Evolutionary conservation across 2,888 invertebrate genomes (phyloP).

Genomic region (Dorcus parallelipipedus): DNA sequence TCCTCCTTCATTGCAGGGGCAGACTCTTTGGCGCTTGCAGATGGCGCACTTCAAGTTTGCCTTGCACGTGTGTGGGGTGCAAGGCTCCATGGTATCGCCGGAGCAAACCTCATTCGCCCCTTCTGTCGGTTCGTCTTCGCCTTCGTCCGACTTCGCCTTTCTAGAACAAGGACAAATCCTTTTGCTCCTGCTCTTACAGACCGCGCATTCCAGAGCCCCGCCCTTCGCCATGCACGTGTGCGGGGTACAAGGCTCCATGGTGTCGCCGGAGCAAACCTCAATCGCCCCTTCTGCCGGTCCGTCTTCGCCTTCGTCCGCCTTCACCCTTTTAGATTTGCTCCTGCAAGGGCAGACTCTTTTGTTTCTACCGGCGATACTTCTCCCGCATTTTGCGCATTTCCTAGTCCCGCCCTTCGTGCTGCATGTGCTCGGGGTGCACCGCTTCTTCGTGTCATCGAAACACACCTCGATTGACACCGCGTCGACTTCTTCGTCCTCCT

Average conservation of each 20-base stretch:
- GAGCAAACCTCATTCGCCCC: neutral
- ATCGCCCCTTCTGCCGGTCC: too few species aligned
- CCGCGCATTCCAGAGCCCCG: slow-evolving; percentile 13
- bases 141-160: neutral
- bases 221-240: slow-evolving; percentile 16
- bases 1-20: neutral
- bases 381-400: neutral
- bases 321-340: neutral
- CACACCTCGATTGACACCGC: neutral
- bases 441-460: neutral
- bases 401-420: slow-evolving; percentile 7
- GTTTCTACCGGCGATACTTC: neutral
- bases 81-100: slow-evolving; percentile 6
- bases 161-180: neutral
- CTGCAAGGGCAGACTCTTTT: slow-evolving; percentile 11
- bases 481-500: too few species aligned
- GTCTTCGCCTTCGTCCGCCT: neutral
- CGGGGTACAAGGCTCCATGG: slow-evolving; percentile 11
- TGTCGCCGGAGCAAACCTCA: neutral
- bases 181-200: slow-evolving; percentile 5
- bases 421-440: slow-evolving; percentile 10
- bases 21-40: neutral
- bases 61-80: slow-evolving; percentile 9
- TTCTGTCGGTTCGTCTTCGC: neutral
- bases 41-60: slow-evolving; percentile 2